Evolutionary conservation across 2,797 vertebrate species (phyloP), one percentile per base, ranked within the genome.

Genomic region (Schizopygopsis malacanthus): DNA sequence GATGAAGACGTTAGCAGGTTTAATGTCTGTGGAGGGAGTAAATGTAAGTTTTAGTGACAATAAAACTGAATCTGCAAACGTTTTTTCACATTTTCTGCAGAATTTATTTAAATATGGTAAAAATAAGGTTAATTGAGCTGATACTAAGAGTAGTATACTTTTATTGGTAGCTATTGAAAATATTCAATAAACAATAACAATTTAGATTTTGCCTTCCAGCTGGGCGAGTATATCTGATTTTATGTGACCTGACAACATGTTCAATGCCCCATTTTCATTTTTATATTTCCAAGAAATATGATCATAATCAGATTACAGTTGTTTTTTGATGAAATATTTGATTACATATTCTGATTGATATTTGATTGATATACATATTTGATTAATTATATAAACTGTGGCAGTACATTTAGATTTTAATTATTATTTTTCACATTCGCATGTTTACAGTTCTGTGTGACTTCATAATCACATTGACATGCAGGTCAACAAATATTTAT

Each of bases 1-100:
- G 93, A 99, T 99, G 96, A 99, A 99, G 89, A 99, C 98, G 80
- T 99, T 99, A 73, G 98, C 98, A 70, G 98, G 98, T 87, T 99
- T 99, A 93, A 99, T 99, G 90, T 99, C 98, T 99, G 92, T 12
- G 88, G 81, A 90, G 71, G 72, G 25, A 89, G 86, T 33, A 33
- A 33, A 33, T 3, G 20, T 16, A 3, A 61, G 76, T 33, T 59
- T 79, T 25, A 85, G 20, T 10, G 28, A 69, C 13, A 18, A 75
- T 1, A 13, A 16, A 50, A 50, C 4, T 22, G 3, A n/a, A 45
- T 67, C 22, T 22, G 13, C 20, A 28, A 10, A 4, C 9, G 37
- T 16, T 37, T 37, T 2, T 8, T 1, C 3, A 52, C 1, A 16
- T n/a, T n/a, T 9, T 39, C 37, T 41, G 37, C 37, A 41, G 69